Percentiles rank a stretch among this genome's conserved stretches.
These are phyloP conservation scores for Megaleporinus macrocephalus DNA, from an alignment of 2,113 vertebrate species.

Conservation along the genomic window DNA sequence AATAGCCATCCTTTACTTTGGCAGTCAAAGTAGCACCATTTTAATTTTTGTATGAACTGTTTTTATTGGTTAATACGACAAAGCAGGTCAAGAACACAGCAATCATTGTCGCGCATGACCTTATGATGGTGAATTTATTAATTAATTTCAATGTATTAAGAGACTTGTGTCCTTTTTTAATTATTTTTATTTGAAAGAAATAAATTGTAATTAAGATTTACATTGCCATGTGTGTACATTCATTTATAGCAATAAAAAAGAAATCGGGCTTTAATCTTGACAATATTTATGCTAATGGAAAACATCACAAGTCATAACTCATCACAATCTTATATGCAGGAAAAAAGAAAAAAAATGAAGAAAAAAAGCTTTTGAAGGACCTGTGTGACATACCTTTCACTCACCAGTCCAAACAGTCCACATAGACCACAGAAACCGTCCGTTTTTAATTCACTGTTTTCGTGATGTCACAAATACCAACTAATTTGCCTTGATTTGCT, in stretches of 20 bases:
- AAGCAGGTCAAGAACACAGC: constrained; percentile 56
- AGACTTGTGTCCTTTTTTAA: constrained; percentile 78
- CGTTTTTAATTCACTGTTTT: too few relatives aligned
- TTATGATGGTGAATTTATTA: constrained; percentile 73
- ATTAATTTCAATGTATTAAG: constrained; percentile 75
- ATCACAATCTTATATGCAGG: too few relatives aligned
- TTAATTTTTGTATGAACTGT: constrained; percentile 71
- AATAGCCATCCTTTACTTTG: constrained; percentile 23
- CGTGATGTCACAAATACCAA: too few relatives aligned
- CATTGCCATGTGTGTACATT: constrained; percentile 9
- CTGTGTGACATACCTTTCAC: too few relatives aligned
- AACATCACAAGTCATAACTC: too few relatives aligned
- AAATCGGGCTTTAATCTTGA: background rate
- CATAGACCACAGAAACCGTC: too few relatives aligned
- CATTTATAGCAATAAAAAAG: background rate
- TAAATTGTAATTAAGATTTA: constrained; percentile 55
- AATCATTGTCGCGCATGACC: constrained; percentile 75
- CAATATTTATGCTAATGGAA: background rate
- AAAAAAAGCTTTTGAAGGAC: too few relatives aligned
- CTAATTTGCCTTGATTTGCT: too few relatives aligned
- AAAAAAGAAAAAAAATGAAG: too few relatives aligned
- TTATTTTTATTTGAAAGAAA: constrained; percentile 70
- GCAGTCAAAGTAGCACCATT: constrained; percentile 69
- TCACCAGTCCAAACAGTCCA: too few relatives aligned
- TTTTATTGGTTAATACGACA: constrained; percentile 68